Base-by-base conservation (phyloP, 1,140 invertebrate genomes). In the Tetramorium simillimum region DNA sequence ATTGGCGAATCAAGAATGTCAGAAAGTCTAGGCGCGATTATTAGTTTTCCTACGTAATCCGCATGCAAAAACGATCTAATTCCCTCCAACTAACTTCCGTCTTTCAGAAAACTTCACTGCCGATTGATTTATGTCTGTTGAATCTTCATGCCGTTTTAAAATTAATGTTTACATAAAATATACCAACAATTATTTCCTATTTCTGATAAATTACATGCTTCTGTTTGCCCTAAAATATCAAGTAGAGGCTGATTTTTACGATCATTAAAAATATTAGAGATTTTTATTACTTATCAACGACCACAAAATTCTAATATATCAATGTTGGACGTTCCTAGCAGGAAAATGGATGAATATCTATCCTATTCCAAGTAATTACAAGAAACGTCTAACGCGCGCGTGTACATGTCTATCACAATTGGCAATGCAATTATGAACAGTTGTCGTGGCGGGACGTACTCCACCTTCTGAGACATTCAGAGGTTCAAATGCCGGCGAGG, bases 361-460 rank as follows among this genome's bases (percentile, higher is more conserved):
- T 73, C 14, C 24, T 0, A 60, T 40, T 73, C 37, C 12, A 24
- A 73, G 37, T 40, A 56, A 53, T 51, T 9, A 14, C 53, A 75
- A 73, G 53, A 40, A 69, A 67, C 21, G 28, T 58, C 49, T 18
- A 43, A 37, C 21, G 14, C 46, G 21, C 69, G 40, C 9, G 3
- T 43, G 0, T 37, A 60, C 46, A 53, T 21, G 21, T 81, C 69
- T 69, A 53, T 62, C 53, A 46, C 62, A 80, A 90, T 90, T 82
- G 67, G 49, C 53, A 46, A 90, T 80, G 89, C 89, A 90, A 90
- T 90, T 90, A 90, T 81, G 75, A 86, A 24, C 63, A 81, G 58
- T 88, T 49, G 51, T 77, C 51, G 37, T 53, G 63, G 46, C n/a
- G 72, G 14, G 72, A 73, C 18, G 58, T 46, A 28, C 21, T 76